Evolutionary conservation across 2,113 vertebrate species (phyloP).

Genomic region (Mustela lutreola): DNA sequence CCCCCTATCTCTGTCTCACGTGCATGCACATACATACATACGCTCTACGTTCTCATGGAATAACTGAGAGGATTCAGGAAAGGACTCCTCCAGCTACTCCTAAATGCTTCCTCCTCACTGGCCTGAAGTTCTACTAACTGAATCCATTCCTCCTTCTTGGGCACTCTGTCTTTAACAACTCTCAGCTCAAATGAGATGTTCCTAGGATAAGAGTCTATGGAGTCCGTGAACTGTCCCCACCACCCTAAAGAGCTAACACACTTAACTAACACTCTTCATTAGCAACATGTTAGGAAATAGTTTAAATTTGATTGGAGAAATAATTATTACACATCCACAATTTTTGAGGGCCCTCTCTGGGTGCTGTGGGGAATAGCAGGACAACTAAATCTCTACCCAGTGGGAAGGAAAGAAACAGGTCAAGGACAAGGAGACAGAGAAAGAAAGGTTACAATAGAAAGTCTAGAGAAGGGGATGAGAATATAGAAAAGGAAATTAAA

Average conservation of each 20-base stretch:
- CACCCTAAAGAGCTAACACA: not conserved
- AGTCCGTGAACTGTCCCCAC: not conserved
- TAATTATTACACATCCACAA: not conserved
- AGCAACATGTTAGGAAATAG: not conserved
- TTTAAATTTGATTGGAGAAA: not conserved
- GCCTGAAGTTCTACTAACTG: not conserved
- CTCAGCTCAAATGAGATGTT: constrained; percentile 40
- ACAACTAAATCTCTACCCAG: not conserved
- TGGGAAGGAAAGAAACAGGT: not conserved
- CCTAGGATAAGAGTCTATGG: not conserved
- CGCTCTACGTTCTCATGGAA: not conserved
- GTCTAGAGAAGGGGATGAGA: not conserved
- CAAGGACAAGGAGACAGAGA: not conserved
- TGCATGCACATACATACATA: not conserved
- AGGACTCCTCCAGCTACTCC: not conserved
- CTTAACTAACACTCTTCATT: not conserved
- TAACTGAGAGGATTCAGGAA: not conserved
- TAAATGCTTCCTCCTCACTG: not conserved
- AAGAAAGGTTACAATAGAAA: not conserved
- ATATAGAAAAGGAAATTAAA: constrained; percentile 7
- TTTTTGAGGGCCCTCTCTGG: not conserved
- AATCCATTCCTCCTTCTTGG: not conserved
- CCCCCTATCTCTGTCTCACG: not conserved
- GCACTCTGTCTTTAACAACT: constrained; percentile 35
- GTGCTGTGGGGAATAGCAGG: not conserved